Evolutionary conservation across 2,113 vertebrate species (phyloP).

Genomic region (Saiga tatarica): DNA sequence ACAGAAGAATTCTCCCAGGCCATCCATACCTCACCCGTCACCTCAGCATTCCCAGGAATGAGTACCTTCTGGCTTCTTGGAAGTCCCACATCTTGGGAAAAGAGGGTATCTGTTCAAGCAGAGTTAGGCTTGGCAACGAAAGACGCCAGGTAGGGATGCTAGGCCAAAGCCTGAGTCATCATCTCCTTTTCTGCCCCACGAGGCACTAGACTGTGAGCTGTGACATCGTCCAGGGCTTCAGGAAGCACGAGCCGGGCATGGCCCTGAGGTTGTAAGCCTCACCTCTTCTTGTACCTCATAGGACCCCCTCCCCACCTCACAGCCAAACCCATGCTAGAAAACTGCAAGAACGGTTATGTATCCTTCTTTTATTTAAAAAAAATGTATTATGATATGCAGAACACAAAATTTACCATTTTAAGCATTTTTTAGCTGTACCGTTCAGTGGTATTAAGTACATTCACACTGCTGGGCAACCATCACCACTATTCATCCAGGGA

Average conservation of each 20-base stretch:
- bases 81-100: background rate
- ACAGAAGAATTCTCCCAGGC: background rate
- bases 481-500: background rate
- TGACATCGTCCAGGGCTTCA: background rate
- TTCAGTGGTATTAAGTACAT: background rate
- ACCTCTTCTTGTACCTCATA: background rate
- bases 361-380: background rate
- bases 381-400: background rate
- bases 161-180: background rate
- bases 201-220: background rate
- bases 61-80: background rate
- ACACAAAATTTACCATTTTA: background rate
- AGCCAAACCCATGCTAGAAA: background rate
- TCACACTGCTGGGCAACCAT: background rate
- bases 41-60: background rate
- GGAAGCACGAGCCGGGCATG: background rate
- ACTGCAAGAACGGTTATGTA: background rate
- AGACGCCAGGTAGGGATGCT: background rate
- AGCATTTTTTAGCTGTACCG: background rate
- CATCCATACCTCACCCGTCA: background rate
- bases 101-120: background rate
- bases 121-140: background rate
- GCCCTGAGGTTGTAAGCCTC: rapidly evolving
- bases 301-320: background rate
- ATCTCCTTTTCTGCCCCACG: background rate